Evolutionary conservation across 1,140 invertebrate species (phyloP), one percentile per base, ranked within the genome.

Genomic region (Pentalonia nigronervosa): DNA sequence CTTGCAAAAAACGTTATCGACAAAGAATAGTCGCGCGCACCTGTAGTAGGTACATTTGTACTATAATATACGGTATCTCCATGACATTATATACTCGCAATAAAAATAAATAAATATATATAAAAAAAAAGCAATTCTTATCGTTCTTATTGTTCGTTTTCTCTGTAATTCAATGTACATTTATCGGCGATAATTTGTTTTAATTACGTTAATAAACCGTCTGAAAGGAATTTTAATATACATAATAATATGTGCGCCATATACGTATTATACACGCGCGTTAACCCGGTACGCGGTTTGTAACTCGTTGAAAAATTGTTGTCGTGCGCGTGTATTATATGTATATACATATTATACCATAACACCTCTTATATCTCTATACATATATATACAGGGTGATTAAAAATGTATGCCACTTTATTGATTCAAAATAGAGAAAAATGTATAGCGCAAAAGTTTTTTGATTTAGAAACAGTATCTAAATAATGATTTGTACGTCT

Each of bases 81-180:
- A n/a, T 76, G 6, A n/a, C 30, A 67, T 67, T 4, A 23, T 53
- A 25, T 17, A 76, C n/a, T 76, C 30, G 60, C 60, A 76, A 76
- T 76, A 76, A 76, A 41, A 41, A 41, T 41, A 41, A 41, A 41
- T 41, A 41, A 41, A 41, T 41, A 41, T 41, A 41, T 41, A 41
- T n/a, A n/a, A n/a, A 41, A 41, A 41, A 34, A n/a, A 76, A n/a
- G 60, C 30, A n/a, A 17, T 76, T 7, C 60, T 76, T 76, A 76
- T 76, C 60, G 60, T 76, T 34, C 60, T 76, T n/a, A 76, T 76
- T 76, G 60, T 76, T 76, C 60, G 60, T 76, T n/a, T 76, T 76
- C 30, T 14, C n/a, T 76, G 83, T 14, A 86, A 48, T 48, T 30
- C 17, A 86, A 86, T 20, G 84, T 30, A n/a, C 21, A 7, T 86